Percentiles rank a stretch among this genome's conserved stretches.
Evolutionary conservation across 2,113 vertebrate species (phyloP).

Genomic region (Gymnocephalus cernua): DNA sequence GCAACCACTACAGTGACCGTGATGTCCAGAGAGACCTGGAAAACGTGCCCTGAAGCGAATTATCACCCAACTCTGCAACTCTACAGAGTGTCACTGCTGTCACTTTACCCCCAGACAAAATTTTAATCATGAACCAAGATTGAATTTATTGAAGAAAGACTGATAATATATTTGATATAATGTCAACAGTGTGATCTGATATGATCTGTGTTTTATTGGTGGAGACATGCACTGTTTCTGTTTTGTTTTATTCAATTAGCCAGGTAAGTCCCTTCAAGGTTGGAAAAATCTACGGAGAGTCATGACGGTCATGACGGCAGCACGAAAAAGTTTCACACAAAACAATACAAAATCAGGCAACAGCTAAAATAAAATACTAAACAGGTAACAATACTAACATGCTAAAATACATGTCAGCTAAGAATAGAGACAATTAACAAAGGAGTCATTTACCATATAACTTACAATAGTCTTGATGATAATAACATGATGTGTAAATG

Average conservation of each 20-base stretch:
- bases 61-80: neutral
- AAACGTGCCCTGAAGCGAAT: neutral
- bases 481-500: no score
- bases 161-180: neutral
- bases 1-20: neutral
- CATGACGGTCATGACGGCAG: neutral
- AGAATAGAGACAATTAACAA: neutral
- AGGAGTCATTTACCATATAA: neutral
- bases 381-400: neutral
- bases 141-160: constrained; percentile 2
- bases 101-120: neutral
- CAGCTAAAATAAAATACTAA: neutral
- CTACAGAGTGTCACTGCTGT: neutral
- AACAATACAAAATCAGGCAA: neutral
- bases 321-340: neutral
- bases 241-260: neutral
- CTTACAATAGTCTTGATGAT: neutral
- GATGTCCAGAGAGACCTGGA: neutral
- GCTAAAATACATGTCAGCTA: neutral
- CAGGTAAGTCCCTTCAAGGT: neutral
- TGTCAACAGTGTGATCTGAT: neutral
- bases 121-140: neutral
- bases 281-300: neutral
- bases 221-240: neutral
- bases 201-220: neutral